These are phyloP conservation scores for Forbesichthys agassizii DNA, from an alignment of 2,113 vertebrate species.

Conservation along the genomic window DNA sequence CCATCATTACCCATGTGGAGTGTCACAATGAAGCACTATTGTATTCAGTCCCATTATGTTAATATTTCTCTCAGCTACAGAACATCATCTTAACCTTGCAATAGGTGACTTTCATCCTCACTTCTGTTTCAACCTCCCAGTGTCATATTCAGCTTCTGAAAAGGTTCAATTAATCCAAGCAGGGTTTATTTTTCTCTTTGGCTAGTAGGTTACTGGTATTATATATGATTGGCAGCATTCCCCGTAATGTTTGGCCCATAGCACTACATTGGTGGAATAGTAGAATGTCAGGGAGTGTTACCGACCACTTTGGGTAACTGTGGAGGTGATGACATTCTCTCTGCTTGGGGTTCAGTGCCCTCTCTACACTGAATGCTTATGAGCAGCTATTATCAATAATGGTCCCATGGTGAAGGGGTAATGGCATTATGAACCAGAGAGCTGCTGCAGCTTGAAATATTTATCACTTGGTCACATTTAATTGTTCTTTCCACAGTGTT, in stretches of 20 bases:
- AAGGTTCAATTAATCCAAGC: conserved; percentile 51
- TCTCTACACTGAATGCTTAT: conserved; percentile 38
- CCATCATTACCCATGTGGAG: conserved; percentile 22
- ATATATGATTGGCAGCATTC: conserved; percentile 35
- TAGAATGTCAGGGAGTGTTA: conserved; percentile 1
- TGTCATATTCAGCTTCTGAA: conserved; percentile 53
- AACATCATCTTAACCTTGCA: conserved; percentile 38
- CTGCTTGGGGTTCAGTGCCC: conserved; percentile 16
- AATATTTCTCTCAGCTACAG: conserved; percentile 39
- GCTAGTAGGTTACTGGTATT: conserved; percentile 25
- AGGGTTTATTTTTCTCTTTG: conserved; percentile 41
- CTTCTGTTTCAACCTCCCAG: conserved; percentile 50
- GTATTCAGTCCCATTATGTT: conserved; percentile 49
- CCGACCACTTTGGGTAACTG: conserved; percentile 23
- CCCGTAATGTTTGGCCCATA: conserved; percentile 26
- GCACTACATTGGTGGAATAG: conserved; percentile 29
- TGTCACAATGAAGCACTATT: conserved; percentile 11
- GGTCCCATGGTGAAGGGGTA: conserved; percentile 9
- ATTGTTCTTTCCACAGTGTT: conserved; percentile 18
- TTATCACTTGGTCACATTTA: conserved; percentile 20
- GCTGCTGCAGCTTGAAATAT: conserved; percentile 34
- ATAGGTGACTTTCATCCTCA: conserved; percentile 49
- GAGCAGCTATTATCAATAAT: conserved; percentile 24
- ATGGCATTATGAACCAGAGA: conserved; percentile 4
- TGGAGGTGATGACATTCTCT: conserved; percentile 39